phyloP scores from a whole-genome alignment of 1,140 invertebrate genomes.

The Dreissena polymorpha region DNA sequence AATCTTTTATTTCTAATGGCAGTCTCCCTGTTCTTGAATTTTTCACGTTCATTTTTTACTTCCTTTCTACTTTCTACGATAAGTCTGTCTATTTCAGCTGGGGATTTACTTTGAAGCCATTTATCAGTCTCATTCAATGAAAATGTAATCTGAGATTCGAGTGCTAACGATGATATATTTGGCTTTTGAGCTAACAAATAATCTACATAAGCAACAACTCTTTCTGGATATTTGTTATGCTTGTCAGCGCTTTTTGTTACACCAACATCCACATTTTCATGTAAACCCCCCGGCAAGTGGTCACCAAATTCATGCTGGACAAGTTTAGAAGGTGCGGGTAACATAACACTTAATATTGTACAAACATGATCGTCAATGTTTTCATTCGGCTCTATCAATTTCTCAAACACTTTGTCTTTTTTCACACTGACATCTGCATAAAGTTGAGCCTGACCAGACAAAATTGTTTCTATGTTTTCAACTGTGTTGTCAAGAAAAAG shows the following conservation, averaged over 20 bases:
- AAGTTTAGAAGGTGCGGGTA: slow-evolving; percentile 15
- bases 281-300: slow-evolving; percentile 16
- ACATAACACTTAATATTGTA: background rate
- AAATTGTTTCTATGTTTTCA: slow-evolving; percentile 15
- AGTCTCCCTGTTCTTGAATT: slow-evolving; percentile 4
- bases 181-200: slow-evolving; percentile 27
- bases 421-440: slow-evolving; percentile 5
- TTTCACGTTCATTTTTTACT: slow-evolving; percentile 1
- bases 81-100: background rate
- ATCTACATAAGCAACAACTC: slow-evolving; percentile 30
- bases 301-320: slow-evolving; percentile 1
- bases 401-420: slow-evolving; percentile 9
- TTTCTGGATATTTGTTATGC: slow-evolving; percentile 34
- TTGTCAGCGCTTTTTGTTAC: slow-evolving; percentile 31
- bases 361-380: slow-evolving; percentile 9
- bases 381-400: background rate
- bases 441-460: background rate
- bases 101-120: background rate
- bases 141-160: slow-evolving; percentile 29
- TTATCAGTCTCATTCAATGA: slow-evolving; percentile 20
- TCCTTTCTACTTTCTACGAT: slow-evolving; percentile 21
- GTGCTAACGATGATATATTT: slow-evolving; percentile 18
- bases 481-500: background rate
- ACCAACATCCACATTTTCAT: background rate
- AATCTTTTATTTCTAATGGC: background rate